Evolutionary conservation across 2,797 vertebrate species (phyloP), one percentile per base, ranked within the genome.

Genomic region (Esox lucius): DNA sequence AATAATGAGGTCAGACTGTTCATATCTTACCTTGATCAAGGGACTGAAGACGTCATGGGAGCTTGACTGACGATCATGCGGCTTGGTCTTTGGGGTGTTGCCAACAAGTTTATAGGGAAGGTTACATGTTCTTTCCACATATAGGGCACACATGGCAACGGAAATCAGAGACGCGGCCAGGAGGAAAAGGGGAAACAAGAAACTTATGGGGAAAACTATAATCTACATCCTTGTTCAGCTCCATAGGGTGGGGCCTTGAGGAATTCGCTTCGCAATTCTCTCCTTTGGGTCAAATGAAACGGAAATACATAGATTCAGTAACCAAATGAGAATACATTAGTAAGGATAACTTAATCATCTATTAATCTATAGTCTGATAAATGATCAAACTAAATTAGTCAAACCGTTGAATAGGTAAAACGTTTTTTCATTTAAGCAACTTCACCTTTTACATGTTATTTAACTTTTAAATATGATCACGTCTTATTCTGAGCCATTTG

Each of bases 161-260:
- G 75, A 89, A 89, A 88, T 87, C 81, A 86, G 87, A 87, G 87
- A 91, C 81, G 82, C 78, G 12, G 72, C 83, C 71, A 53, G 77
- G 84, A 72, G 69, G 79, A 76, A 73, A 80, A 84, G 79, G 79
- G 31, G 51, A 71, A 81, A 80, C 78, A 75, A 71, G 78, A 78
- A 78, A 83, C 80, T 76, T 78, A 22, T 64, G n/a, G 70, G 5
- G 35, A 70, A 64, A 80, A 87, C 82, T 83, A 88, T 56, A 4
- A n/a, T 91, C 84, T 85, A 88, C 88, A 90, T 92, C 85, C 85
- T 92, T 91, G 91, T 89, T 89, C 89, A 89, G 90, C 87, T 90
- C 85, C 86, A 87, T 90, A 93, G 94, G 94, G 94, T 95, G 94
- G 92, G 94, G 94, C 91, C 88, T 91, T 87, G 71, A 90, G 90